Evolutionary conservation across 2,113 vertebrate genomes (phyloP).

Genomic region (Saccopteryx bilineata): DNA sequence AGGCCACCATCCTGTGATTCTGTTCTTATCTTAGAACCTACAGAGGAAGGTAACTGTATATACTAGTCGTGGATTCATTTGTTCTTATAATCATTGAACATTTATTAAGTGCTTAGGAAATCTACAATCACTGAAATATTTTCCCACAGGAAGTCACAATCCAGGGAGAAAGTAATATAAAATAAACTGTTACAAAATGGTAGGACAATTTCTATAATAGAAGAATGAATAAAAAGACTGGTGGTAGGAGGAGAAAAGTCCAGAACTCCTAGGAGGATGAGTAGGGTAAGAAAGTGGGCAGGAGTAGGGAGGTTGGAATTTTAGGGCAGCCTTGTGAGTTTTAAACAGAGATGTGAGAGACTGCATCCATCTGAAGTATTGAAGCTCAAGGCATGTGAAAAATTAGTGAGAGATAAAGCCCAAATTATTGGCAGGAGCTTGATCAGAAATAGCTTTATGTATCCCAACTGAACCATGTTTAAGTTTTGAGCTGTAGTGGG

Average conservation of each 20-base stretch:
- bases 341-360: background rate
- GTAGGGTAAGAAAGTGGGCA: background rate
- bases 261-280: background rate
- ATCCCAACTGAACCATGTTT: background rate
- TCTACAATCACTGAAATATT: constrained; percentile 12
- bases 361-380: background rate
- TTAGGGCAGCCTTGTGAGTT: background rate
- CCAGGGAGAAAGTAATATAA: background rate
- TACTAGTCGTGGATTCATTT: background rate
- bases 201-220: background rate
- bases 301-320: background rate
- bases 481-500: background rate
- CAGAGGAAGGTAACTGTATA: background rate
- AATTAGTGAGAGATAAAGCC: background rate
- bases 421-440: background rate
- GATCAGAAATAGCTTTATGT: background rate
- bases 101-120: constrained; percentile 44
- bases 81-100: background rate
- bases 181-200: background rate
- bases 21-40: background rate
- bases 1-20: background rate
- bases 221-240: constrained; percentile 7
- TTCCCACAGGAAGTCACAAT: background rate
- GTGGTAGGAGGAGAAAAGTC: background rate
- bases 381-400: background rate